phyloP scores from a whole-genome alignment of 1,140 invertebrate species.

The Tenebrio molitor region DNA sequence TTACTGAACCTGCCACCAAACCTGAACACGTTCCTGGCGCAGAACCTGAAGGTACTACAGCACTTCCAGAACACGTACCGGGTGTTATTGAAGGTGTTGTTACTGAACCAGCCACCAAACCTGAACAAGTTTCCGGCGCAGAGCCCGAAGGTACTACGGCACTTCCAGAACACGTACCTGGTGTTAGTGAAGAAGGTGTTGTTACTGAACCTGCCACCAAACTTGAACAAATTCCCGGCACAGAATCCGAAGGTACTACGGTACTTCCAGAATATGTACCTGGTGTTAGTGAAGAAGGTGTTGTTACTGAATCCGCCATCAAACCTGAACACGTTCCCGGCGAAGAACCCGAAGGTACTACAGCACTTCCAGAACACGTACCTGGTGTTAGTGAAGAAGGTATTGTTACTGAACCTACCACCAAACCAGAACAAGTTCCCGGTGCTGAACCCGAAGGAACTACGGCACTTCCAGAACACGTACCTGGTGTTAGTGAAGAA shows the following conservation, averaged over 20 bases:
- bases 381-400: constrained; percentile 21
- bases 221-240: constrained; percentile 20
- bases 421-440: neutral
- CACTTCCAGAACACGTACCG: no score
- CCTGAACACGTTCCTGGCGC: constrained; percentile 13
- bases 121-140: neutral
- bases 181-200: no score
- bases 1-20: neutral
- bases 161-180: no score
- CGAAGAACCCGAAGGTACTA: constrained; percentile 37
- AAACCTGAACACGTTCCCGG: constrained; percentile 1
- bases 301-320: constrained; percentile 41
- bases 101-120: neutral
- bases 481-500: constrained; percentile 31
- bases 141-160: constrained; percentile 30
- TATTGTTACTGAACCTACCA: constrained; percentile 41
- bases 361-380: constrained; percentile 33
- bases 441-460: neutral
- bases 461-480: constrained; percentile 22
- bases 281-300: neutral
- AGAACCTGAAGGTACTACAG: constrained; percentile 11
- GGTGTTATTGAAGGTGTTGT: no score
- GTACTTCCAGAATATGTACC: constrained; percentile 6
- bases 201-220: no score
- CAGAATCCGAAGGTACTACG: constrained; percentile 44